Evolutionary conservation across 2,888 invertebrate species (phyloP), one percentile per base, ranked within the genome.

Genomic region (Eupsilia transversa): DNA sequence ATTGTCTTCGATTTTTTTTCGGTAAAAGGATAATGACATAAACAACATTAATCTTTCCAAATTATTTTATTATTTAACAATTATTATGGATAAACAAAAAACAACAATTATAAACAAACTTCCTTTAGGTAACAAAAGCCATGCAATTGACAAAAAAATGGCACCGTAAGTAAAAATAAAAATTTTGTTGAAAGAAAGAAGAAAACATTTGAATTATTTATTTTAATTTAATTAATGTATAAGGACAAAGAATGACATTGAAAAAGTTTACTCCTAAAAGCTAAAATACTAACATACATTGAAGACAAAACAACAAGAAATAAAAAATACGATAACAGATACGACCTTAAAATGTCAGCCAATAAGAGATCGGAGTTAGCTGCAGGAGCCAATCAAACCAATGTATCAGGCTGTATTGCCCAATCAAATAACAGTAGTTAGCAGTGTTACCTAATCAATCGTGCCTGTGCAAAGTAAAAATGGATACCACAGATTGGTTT

Each of bases 31-130:
- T 35, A 17, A 20, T 46, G 3, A 35, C 3, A 54, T 43, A 52
- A 76, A 72, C 2, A 54, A 14, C 30, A 54, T 9, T 23, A 10
- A 0, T 54, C 2, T 63, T 82, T 79, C 38, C 30, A 63, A 82
- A 79, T 82, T 1, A 72, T 56, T 82, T 82, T 72, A 67, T 75
- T 81, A 49, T 9, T 27, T 61, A 79, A 82, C 75, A 82, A 79
- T 63, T 54, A 54, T 56, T 30, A 70, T 20, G 9, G 30, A 70
- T 14, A 56, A 60, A n/a, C n/a, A n/a, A 71, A 81, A 52, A 80
- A 66, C 35, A 64, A 72, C 17, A 23, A 59, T 38, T 33, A 38
- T 33, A 27, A 43, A 27, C 35, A 54, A 69, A 72, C 38, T 46
- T 41, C 10, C n/a, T 35, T 14, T 6, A 57, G 49, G 57, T 80